A percentile compares a stretch with the other conserved stretches of the same genome.
These are phyloP conservation scores for Calephelis nemesis DNA, from an alignment of 1,140 invertebrate genomes.

Conservation along the genomic window DNA sequence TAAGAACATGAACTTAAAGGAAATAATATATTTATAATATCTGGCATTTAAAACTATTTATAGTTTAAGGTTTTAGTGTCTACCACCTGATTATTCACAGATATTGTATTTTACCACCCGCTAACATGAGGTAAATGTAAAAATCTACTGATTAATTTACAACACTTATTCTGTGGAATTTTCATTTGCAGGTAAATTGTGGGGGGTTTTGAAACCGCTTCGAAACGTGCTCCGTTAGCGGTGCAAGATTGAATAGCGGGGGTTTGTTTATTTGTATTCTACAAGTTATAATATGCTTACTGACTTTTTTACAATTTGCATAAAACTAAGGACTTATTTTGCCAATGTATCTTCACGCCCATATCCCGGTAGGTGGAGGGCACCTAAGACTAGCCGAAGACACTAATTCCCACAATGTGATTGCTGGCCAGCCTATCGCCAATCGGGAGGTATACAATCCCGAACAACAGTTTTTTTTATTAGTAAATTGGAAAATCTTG, in stretches of 20 bases:
- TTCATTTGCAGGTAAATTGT: conserved; percentile 32
- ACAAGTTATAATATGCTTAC: too few species aligned
- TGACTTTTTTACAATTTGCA: too few species aligned
- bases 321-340: too few species aligned
- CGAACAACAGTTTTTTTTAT: too few species aligned
- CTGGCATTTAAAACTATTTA: conserved; percentile 8
- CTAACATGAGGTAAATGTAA: conserved; percentile 63
- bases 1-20: background rate
- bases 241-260: background rate
- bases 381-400: too few species aligned
- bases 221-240: background rate
- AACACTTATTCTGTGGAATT: conserved; percentile 47
- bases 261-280: background rate
- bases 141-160: conserved; percentile 46
- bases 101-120: conserved; percentile 72
- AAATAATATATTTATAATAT: background rate
- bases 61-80: conserved; percentile 39
- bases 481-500: too few species aligned
- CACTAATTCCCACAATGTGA: too few species aligned
- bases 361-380: too few species aligned
- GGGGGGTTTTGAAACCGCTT: background rate
- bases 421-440: too few species aligned
- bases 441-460: too few species aligned
- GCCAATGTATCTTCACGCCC: too few species aligned
- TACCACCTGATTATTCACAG: conserved; percentile 65